Conservation (phyloP, 2,113 vertebrate species). For the Callipepla californica region DNA sequence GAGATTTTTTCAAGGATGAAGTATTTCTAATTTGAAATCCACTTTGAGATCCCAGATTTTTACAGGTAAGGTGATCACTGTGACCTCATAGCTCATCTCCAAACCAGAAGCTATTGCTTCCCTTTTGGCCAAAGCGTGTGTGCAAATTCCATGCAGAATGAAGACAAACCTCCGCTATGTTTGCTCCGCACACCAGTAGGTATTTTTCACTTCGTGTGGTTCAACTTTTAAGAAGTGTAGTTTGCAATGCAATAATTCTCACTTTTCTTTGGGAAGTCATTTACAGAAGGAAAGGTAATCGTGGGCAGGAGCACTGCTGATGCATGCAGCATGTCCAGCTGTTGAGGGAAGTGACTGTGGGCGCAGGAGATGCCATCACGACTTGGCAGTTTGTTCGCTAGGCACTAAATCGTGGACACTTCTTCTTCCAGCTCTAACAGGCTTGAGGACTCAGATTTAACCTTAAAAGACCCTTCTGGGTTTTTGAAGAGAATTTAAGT, state of each 20-base stretch:
- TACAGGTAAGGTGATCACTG: not conserved
- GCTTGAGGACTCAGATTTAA: not conserved
- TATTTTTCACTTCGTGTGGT: not conserved
- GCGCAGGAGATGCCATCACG: slow-evolving; percentile 13
- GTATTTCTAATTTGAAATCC: not conserved
- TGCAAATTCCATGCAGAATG: not conserved
- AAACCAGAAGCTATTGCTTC: not conserved
- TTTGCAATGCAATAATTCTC: slow-evolving; percentile 41
- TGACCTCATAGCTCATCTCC: not conserved
- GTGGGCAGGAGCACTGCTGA: not conserved
- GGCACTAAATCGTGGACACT: slow-evolving; percentile 23
- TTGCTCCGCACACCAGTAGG: not conserved
- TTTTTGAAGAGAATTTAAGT: slow-evolving; percentile 19
- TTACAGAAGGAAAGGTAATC: slow-evolving; percentile 27
- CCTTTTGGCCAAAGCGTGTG: not conserved
- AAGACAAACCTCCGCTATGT: not conserved
- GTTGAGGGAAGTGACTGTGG: slow-evolving; percentile 42
- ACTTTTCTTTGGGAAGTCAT: slow-evolving; percentile 27
- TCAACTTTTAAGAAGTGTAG: slow-evolving; percentile 39
- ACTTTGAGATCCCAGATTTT: not conserved
- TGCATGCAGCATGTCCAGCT: slow-evolving; percentile 22
- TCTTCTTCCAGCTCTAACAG: slow-evolving; percentile 41
- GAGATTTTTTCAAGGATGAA: not conserved
- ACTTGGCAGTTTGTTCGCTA: slow-evolving; percentile 29
- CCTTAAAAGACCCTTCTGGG: slow-evolving; percentile 30